A percentile compares a stretch with the other conserved stretches of the same genome.
Conservation (phyloP, 2,888 invertebrate species). For the Noctua fimbriata region DNA sequence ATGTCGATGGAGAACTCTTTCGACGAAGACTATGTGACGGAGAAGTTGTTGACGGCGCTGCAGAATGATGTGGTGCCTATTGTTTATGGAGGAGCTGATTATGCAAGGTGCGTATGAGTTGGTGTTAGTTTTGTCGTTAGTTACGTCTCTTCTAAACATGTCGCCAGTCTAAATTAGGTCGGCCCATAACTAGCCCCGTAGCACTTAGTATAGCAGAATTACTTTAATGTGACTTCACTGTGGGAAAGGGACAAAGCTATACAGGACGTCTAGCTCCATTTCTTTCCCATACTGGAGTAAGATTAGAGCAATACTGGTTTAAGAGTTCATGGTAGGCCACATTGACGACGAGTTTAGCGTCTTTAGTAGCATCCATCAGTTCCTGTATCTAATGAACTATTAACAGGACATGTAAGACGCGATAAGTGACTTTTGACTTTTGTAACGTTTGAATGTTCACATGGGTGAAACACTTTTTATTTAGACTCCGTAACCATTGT, state of each 20-base stretch:
- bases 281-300: neutral
- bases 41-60: conserved; percentile 91
- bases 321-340: neutral
- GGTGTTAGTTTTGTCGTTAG: neutral
- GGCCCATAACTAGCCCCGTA: neutral
- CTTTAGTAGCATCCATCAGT: neutral
- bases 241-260: neutral
- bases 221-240: neutral
- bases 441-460: neutral
- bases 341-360: neutral
- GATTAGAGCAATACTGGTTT: neutral
- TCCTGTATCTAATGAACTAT: neutral
- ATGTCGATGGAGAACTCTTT: conserved; percentile 93
- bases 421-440: neutral
- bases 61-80: conserved; percentile 92
- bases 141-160: neutral
- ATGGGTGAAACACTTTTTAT: neutral
- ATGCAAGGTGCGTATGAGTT: conserved; percentile 81
- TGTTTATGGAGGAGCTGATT: conserved; percentile 92
- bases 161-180: neutral
- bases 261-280: neutral
- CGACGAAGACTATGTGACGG: conserved; percentile 88
- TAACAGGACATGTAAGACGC: neutral
- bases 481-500: neutral
- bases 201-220: neutral